Conservation (phyloP, 2,888 invertebrate genomes). For the Melinaea menophilus region DNA sequence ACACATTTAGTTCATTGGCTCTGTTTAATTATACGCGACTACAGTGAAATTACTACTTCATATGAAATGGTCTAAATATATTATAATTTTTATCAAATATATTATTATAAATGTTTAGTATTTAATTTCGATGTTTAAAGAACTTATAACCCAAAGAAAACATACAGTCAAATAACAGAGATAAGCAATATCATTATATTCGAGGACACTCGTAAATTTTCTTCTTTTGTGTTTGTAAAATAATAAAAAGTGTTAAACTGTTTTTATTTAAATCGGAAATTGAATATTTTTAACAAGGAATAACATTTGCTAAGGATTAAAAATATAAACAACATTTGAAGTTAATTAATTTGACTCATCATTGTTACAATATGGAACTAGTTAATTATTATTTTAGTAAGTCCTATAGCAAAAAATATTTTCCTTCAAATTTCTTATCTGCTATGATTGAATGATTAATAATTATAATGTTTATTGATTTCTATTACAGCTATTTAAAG, state of each 20-base stretch:
- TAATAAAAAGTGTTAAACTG: background rate
- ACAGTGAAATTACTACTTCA: conserved; percentile 1
- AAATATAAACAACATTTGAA: too few species aligned
- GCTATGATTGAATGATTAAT: too few species aligned
- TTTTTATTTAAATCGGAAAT: background rate
- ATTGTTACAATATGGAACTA: too few species aligned
- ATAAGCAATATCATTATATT: conserved; percentile 3
- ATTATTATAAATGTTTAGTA: background rate
- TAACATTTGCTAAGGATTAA: too few species aligned
- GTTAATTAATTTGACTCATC: too few species aligned
- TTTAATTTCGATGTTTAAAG: background rate
- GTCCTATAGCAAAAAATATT: too few species aligned
- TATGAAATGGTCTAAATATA: background rate
- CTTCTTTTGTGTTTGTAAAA: conserved; percentile 5
- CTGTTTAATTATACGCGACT: conserved; percentile 16
- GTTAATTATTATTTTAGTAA: too few species aligned
- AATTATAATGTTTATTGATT: too few species aligned
- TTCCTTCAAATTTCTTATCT: too few species aligned
- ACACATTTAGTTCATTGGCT: conserved; percentile 17
- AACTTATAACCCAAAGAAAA: background rate
- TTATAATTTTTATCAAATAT: background rate
- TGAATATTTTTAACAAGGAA: background rate
- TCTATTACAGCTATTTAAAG: background rate
- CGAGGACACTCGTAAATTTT: background rate
- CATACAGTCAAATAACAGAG: conserved; percentile 4